A percentile compares a stretch with the other conserved stretches of the same genome.
phyloP scores from a whole-genome alignment of 2,888 invertebrate species.

The Callyntrura guangdongensis region DNA sequence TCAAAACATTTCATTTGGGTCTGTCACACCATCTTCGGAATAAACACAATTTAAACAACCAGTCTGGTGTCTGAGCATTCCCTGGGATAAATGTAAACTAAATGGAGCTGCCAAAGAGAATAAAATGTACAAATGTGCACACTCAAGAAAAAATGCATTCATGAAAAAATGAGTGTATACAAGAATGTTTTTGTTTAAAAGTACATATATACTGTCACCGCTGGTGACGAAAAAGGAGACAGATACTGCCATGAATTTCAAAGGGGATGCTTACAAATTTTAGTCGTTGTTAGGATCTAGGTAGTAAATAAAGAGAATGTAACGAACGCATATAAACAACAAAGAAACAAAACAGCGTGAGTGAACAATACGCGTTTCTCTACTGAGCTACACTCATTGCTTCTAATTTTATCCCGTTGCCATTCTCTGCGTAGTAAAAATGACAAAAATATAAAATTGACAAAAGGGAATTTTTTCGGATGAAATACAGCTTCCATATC shows the following conservation, averaged over 20 bases:
- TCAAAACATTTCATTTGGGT: no score
- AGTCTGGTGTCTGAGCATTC: no score
- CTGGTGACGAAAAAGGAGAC: conserved; percentile 1
- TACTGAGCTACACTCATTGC: background rate
- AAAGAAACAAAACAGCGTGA: conserved; percentile 13
- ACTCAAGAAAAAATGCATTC: no score
- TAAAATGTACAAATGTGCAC: background rate
- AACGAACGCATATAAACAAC: background rate
- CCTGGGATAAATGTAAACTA: no score
- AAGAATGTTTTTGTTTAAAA: conserved; percentile 1
- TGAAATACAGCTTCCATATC: background rate
- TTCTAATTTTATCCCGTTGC: conserved; percentile 57
- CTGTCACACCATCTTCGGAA: no score
- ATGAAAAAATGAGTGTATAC: background rate
- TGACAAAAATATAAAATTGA: conserved; percentile 49
- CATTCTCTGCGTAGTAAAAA: conserved; percentile 1
- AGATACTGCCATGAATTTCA: no score
- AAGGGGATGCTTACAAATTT: background rate
- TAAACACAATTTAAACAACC: no score
- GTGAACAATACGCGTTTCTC: conserved; percentile 18
- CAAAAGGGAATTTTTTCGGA: conserved; percentile 29
- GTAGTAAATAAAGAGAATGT: conserved; percentile 37
- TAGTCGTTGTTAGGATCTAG: background rate
- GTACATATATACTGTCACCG: conserved; percentile 11
- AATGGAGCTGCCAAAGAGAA: background rate